These are phyloP conservation scores for Scortum barcoo DNA, from an alignment of 2,113 vertebrate genomes.

Conservation along the genomic window DNA sequence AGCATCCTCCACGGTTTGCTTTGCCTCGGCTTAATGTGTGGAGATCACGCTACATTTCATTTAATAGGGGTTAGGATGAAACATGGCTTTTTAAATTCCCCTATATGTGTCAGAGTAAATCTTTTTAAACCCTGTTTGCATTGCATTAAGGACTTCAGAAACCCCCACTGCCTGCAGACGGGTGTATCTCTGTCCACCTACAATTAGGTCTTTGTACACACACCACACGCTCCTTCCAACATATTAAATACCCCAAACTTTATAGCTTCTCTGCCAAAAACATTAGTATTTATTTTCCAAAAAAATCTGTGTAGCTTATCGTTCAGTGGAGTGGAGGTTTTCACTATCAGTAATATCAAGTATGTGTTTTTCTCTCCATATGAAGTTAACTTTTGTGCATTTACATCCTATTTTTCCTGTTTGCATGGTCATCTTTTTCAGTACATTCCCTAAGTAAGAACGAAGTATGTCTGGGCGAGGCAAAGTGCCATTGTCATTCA, in stretches of 20 bases:
- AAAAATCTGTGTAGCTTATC: conserved; percentile 43
- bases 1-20: conserved; percentile 42
- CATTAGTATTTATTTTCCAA: conserved; percentile 58
- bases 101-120: conserved; percentile 80
- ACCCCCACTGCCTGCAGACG: conserved; percentile 61
- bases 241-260: conserved; percentile 73
- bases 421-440: background rate
- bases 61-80: conserved; percentile 73
- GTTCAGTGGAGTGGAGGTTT: conserved; percentile 39
- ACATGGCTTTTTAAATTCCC: conserved; percentile 77
- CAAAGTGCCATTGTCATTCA: background rate
- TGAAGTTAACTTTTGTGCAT: conserved; percentile 50
- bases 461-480: background rate
- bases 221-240: conserved; percentile 53
- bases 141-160: conserved; percentile 78
- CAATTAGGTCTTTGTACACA: conserved; percentile 81
- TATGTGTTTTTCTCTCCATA: conserved; percentile 28
- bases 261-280: conserved; percentile 48
- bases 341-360: conserved; percentile 11
- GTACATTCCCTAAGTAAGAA: background rate
- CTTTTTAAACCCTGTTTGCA: conserved; percentile 81
- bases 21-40: conserved; percentile 32
- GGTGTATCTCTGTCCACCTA: conserved; percentile 64
- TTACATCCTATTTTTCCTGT: conserved; percentile 34
- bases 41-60: conserved; percentile 66